These are phyloP conservation scores for Epiblema foenella DNA, from an alignment of 2,888 invertebrate species.

Conservation along the genomic window DNA sequence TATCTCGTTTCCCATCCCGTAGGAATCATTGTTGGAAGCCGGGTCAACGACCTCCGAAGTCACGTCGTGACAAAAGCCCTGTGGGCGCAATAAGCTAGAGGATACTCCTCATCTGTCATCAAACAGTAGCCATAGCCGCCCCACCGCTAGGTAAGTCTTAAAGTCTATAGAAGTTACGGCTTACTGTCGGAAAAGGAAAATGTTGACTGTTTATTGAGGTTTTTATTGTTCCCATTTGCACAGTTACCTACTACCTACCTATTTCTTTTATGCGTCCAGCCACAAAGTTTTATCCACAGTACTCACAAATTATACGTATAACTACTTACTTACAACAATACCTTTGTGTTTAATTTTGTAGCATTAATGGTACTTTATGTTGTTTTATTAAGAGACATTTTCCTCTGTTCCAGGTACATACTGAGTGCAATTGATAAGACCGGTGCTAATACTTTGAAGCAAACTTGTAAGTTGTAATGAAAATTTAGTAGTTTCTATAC, in stretches of 20 bases:
- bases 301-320: constrained; percentile 54
- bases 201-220: constrained; percentile 70
- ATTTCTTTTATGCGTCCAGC: constrained; percentile 63
- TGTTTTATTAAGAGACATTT: constrained; percentile 49
- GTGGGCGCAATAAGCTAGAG: constrained; percentile 69
- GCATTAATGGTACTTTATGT: too few relatives aligned
- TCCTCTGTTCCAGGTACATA: constrained; percentile 72
- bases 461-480: constrained; percentile 26
- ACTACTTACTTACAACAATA: constrained; percentile 51
- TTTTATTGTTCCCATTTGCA: constrained; percentile 66
- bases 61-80: constrained; percentile 69
- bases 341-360: constrained; percentile 45
- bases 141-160: constrained; percentile 63
- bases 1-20: constrained; percentile 63
- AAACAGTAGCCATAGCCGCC: constrained; percentile 70
- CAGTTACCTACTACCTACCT: constrained; percentile 34
- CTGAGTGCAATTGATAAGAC: constrained; percentile 33
- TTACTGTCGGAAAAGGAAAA: constrained; percentile 68
- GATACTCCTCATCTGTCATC: constrained; percentile 77
- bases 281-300: constrained; percentile 60
- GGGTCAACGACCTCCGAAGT: constrained; percentile 70
- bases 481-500: neutral
- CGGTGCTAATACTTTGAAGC: constrained; percentile 21
- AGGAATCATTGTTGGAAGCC: constrained; percentile 66
- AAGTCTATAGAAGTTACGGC: constrained; percentile 73